phyloP scores from a whole-genome alignment of 2,113 vertebrate species.

The Chloebia gouldiae region DNA sequence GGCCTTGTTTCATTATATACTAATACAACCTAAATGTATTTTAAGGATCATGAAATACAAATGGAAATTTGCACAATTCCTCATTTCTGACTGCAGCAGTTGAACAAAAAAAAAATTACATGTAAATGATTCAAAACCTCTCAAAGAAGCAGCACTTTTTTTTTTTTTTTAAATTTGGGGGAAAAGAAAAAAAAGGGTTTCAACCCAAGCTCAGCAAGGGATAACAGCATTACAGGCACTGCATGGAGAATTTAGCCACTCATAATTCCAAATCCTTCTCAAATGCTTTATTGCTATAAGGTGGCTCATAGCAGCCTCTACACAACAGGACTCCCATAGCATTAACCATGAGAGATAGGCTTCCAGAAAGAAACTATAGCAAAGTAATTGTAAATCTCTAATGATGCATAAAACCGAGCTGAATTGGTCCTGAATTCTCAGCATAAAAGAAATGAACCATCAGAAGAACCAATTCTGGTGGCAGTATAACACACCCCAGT shows the following conservation, averaged over 20 bases:
- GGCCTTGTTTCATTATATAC: neutral
- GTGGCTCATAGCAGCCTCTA: constrained; percentile 58
- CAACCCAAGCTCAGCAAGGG: constrained; percentile 59
- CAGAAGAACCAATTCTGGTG: constrained; percentile 63
- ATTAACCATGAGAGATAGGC: constrained; percentile 64
- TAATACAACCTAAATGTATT: neutral
- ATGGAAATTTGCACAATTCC: constrained; percentile 43
- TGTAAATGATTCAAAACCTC: constrained; percentile 23
- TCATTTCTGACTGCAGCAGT: neutral
- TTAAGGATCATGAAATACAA: constrained; percentile 51
- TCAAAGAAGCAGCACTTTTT: neutral
- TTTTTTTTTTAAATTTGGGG: constrained; percentile 33
- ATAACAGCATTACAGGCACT: constrained; percentile 38
- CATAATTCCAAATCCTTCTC: constrained; percentile 64
- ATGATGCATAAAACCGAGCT: constrained; percentile 70
- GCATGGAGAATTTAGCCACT: constrained; percentile 55
- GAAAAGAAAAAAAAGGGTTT: neutral
- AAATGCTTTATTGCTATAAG: constrained; percentile 61
- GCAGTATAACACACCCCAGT: constrained; percentile 49
- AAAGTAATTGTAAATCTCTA: constrained; percentile 73
- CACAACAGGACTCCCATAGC: constrained; percentile 58
- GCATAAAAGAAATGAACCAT: constrained; percentile 68
- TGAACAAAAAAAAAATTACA: neutral
- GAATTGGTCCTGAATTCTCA: constrained; percentile 66
- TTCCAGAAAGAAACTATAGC: constrained; percentile 68